Conservation (phyloP, 2,797 vertebrate species). For the Hydrolagus colliei region DNA sequence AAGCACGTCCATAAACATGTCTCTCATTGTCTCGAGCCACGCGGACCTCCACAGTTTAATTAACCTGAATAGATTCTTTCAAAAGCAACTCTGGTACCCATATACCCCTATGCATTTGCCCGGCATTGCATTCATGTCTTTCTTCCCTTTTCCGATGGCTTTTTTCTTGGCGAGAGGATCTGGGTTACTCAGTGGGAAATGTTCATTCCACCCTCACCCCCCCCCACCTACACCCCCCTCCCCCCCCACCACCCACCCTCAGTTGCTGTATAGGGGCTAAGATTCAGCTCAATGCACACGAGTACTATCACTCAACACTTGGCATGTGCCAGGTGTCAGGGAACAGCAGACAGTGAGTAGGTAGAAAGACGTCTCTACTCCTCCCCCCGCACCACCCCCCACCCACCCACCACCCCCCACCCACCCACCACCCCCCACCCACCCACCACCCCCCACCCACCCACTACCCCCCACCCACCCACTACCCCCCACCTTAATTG, state of each 20-base stretch:
- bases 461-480: constrained; percentile 50
- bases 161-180: constrained; percentile 36
- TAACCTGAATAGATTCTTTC: constrained; percentile 48
- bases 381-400: constrained; percentile 64
- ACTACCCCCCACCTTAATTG: background rate
- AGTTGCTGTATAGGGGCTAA: constrained; percentile 35
- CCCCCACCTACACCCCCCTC: constrained; percentile 40
- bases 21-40: constrained; percentile 44
- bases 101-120: constrained; percentile 32
- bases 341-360: constrained; percentile 53
- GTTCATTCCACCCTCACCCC: no score
- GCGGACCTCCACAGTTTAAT: constrained; percentile 51
- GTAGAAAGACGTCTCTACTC: no score
- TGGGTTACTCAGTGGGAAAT: background rate
- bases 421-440: no score
- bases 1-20: no score
- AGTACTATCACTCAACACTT: constrained; percentile 65
- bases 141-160: constrained; percentile 47
- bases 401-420: constrained; percentile 41
- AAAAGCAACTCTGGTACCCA: constrained; percentile 33
- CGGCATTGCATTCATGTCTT: constrained; percentile 38
- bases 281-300: constrained; percentile 58
- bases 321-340: constrained; percentile 69
- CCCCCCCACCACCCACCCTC: background rate
- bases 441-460: constrained; percentile 41